Base-by-base conservation (phyloP, 2,888 invertebrate species). In the Leptopilina drosophilae region DNA sequence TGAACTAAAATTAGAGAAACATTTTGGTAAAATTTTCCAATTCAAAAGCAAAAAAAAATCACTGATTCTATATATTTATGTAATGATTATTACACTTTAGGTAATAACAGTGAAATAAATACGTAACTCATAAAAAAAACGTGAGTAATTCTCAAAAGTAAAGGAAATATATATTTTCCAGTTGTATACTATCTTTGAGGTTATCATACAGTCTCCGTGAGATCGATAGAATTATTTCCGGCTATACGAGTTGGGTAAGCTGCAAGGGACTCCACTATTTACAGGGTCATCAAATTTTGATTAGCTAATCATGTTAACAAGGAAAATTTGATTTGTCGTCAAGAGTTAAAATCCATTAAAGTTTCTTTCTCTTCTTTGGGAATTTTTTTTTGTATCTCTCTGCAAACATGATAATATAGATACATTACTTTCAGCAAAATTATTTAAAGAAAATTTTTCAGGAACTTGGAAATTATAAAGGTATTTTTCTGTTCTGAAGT, bases 181-280 rank as follows among this genome's bases (percentile, higher is more conserved):
- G 56, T n/a, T 67, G 46, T 42, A 42, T 42, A 67, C 20, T 67
- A 73, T 56, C 56, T 73, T 11, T 40, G 73, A 56, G 56, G 73
- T 40, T 73, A 73, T 73, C 73, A 56, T 15, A 66, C 40, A 73
- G 56, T 56, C n/a, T 33, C 33, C 14, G 73, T 62, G 33, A 73
- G n/a, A 8, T 73, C 33, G 73, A 56, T 73, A 73, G 53, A 53
- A 33, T 66, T 66, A 66, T 66, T 66, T 66, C 66, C 46, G 66
- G 42, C 66, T 6, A 40, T 64, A 66, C 26, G 33, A 56, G 56
- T 20, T 33, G 26, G 56, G 14, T 56, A 15, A 15, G 20, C 12
- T 67, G 67, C 62, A 62, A 62, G 62, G 62, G 49, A 46, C 15
- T n/a, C 33, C 5, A 7, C 15, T 64, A 42, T 14, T 66, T 66